Percentiles rank a stretch among this genome's conserved stretches.
These are phyloP conservation scores for Nestor notabilis DNA, from an alignment of 2,113 vertebrate genomes.

Conservation along the genomic window DNA sequence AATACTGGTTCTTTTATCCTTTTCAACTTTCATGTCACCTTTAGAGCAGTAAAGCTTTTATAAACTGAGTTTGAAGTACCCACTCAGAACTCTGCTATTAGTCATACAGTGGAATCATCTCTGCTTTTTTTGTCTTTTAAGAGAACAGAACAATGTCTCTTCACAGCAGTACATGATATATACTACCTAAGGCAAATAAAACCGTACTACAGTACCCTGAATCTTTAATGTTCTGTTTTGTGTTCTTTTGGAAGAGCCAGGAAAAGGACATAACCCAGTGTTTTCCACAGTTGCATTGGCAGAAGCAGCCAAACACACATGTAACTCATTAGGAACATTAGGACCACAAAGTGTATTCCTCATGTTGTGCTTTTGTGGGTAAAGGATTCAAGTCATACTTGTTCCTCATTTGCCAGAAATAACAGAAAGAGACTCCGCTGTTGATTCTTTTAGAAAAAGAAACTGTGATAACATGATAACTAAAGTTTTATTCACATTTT, in stretches of 20 bases:
- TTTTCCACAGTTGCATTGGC: not conserved
- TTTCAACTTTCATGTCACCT: constrained; percentile 50
- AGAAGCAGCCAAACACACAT: not conserved
- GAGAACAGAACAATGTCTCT: not conserved
- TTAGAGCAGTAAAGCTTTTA: constrained; percentile 26
- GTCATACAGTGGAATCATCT: not conserved
- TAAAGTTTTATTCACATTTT: not conserved
- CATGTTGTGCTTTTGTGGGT: not conserved
- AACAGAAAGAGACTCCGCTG: not conserved
- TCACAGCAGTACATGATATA: fast-evolving
- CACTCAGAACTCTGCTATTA: constrained; percentile 24
- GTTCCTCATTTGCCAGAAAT: not conserved
- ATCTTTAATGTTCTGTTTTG: not conserved
- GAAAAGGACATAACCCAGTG: not conserved
- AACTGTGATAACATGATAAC: not conserved
- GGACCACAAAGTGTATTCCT: fast-evolving
- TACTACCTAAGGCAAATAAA: not conserved
- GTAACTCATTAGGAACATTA: not conserved
- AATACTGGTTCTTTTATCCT: constrained; percentile 17
- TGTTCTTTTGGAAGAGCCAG: not conserved
- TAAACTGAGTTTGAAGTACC: constrained; percentile 41
- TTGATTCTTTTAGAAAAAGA: not conserved
- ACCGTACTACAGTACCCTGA: not conserved
- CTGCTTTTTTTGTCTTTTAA: not conserved
- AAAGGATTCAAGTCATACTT: not conserved